Evolutionary conservation across 2,888 invertebrate genomes (phyloP), one percentile per base, ranked within the genome.

Genomic region (Lissocephala sabroskyi): DNA sequence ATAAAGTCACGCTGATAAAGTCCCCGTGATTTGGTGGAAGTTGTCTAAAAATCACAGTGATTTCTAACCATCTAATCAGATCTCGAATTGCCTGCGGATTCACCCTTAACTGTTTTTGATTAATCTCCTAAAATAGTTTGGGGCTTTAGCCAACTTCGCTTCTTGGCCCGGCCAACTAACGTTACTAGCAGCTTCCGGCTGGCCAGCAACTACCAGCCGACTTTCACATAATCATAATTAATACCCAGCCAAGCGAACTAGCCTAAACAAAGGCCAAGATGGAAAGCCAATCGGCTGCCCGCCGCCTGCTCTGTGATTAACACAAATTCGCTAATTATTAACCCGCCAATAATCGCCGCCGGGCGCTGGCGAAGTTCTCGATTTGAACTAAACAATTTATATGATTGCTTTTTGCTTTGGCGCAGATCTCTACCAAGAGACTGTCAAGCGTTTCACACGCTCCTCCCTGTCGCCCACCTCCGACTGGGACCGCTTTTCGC

Each of bases 391-490:
- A 36, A 36, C 2, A 26, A 13, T 28, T 16, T 44, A 13, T 36
- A 41, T 14, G 29, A 44, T 36, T 46, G 37, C 37, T 28, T 50
- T 16, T 52, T 6, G 16, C 13, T 16, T 16, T 13, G 14, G 10
- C 16, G 3, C 59, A 81, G 81, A 81, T 65, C 73, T 81, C 68
- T 81, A 80, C 59, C 81, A 81, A 74, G 81, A 81, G 71, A 81
- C 80, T 58, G 80, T 81, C 17, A 81, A 75, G 49, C 81, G 80
- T 63, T 81, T 81, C 56, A 81, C 81, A 62, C 81, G 80, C 57
- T 81, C 81, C 58, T 81, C 81, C 45, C 75, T 81, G 51, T 80
- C 81, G 51, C 81, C 81, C 53, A 80, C 80, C 59, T 76, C 80
- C 75, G 81, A 81, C 54, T 73, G 71, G 71, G 75, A 73, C 41